Percentiles rank a stretch among this genome's conserved stretches.
phyloP scores from a whole-genome alignment of 2,797 vertebrate genomes.

The Ctenopoma multispine region DNA sequence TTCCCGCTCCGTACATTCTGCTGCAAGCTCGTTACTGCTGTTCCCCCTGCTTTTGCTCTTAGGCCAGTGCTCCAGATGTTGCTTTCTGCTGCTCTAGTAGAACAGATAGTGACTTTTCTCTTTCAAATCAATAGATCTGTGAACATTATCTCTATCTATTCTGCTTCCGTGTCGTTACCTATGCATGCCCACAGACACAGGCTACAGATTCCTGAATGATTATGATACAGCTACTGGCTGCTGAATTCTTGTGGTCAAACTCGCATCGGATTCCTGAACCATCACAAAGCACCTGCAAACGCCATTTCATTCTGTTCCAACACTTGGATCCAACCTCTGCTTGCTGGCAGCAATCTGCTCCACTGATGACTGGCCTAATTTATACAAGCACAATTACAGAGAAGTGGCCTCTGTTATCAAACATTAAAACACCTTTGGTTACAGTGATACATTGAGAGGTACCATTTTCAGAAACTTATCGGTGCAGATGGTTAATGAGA shows the following conservation, averaged over 20 bases:
- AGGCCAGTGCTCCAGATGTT: constrained; percentile 50
- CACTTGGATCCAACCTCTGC: constrained; percentile 30
- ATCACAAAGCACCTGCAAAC: constrained; percentile 50
- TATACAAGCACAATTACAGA: constrained; percentile 27
- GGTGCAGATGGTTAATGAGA: constrained; percentile 29
- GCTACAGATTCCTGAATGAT: constrained; percentile 49
- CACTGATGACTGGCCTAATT: constrained; percentile 38
- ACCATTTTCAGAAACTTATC: constrained; percentile 9
- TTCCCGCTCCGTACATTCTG: constrained; percentile 21
- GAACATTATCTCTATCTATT: constrained; percentile 9
- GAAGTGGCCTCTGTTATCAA: constrained; percentile 32
- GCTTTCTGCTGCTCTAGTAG: constrained; percentile 17
- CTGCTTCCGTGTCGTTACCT: constrained; percentile 16
- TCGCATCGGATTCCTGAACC: constrained; percentile 45
- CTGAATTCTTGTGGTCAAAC: constrained; percentile 43
- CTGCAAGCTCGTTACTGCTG: constrained; percentile 43
- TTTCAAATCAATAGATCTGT: constrained; percentile 43
- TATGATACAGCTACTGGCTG: constrained; percentile 50
- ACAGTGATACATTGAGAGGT: constrained; percentile 11
- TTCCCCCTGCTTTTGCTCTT: constrained; percentile 30
- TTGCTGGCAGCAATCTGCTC: constrained; percentile 48
- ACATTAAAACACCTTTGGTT: constrained; percentile 32
- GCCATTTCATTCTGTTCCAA: constrained; percentile 49
- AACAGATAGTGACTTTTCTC: constrained; percentile 24
- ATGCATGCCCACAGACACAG: constrained; percentile 33